phyloP scores from a whole-genome alignment of 2,113 vertebrate genomes.

The Candoia aspera region DNA sequence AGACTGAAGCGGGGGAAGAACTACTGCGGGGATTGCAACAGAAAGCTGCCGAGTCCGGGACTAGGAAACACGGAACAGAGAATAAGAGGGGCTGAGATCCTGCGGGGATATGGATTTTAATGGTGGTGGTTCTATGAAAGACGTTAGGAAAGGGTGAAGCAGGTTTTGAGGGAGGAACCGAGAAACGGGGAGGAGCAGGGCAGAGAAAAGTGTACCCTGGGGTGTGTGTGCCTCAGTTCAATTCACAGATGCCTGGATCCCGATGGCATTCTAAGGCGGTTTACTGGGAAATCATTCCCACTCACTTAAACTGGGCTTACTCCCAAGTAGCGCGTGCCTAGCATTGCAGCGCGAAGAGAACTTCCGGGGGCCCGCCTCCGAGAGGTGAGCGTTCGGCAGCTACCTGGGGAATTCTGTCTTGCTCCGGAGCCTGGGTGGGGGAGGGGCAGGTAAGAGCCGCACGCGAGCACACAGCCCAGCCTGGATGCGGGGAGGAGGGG shows the following conservation, averaged over 20 bases:
- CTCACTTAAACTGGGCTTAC: background rate
- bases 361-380: background rate
- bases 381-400: background rate
- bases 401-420: background rate
- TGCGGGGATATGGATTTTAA: background rate
- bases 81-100: background rate
- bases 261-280: background rate
- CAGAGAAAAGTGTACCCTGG: background rate
- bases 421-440: background rate
- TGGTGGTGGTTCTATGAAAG: background rate
- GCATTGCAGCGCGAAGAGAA: background rate
- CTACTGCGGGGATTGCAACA: background rate
- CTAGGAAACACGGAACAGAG: background rate
- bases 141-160: background rate
- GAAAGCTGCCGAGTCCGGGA: background rate
- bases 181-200: background rate
- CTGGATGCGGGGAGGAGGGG: too few relatives aligned
- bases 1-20: background rate
- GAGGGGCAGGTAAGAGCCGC: background rate
- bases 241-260: background rate
- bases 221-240: background rate
- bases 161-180: background rate
- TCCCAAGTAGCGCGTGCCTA: background rate
- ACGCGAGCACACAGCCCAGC: background rate
- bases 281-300: background rate